These are phyloP conservation scores for Drosophila orosa DNA, from an alignment of 1,140 invertebrate genomes.

Conservation along the genomic window DNA sequence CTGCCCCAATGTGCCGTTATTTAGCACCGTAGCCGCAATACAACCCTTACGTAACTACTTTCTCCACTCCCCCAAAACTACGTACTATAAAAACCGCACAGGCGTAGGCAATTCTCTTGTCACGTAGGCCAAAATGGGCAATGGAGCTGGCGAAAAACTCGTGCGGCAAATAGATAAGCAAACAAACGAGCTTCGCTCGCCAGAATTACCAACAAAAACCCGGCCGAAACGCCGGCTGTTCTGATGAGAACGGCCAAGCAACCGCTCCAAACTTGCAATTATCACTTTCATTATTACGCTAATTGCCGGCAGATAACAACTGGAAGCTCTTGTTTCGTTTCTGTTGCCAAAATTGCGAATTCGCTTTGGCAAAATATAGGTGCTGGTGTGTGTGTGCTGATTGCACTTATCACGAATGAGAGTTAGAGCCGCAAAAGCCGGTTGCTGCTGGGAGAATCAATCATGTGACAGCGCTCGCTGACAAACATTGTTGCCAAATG, in stretches of 20 bases:
- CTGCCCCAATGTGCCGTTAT: background rate
- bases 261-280: conserved; percentile 64
- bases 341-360: conserved; percentile 55
- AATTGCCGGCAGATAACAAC: conserved; percentile 67
- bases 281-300: conserved; percentile 73
- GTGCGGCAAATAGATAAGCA: conserved; percentile 74
- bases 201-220: conserved; percentile 16
- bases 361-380: conserved; percentile 8
- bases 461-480: conserved; percentile 64
- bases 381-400: conserved; percentile 36
- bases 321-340: conserved; percentile 13
- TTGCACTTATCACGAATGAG: conserved; percentile 67
- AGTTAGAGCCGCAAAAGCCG: conserved; percentile 47
- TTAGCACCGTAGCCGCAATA: conserved; percentile 15
- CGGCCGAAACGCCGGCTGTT: conserved; percentile 44
- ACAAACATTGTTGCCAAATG: conserved; percentile 46
- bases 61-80: conserved; percentile 28
- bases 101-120: no score
- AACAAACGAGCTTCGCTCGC: conserved; percentile 53
- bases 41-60: conserved; percentile 34
- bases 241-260: conserved; percentile 26
- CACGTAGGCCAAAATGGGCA: conserved; percentile 68
- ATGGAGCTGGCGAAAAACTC: conserved; percentile 37
- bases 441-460: conserved; percentile 45
- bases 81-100: no score